Percentiles rank a stretch among this genome's conserved stretches.
These are phyloP conservation scores for Ferrisia virgata DNA, from an alignment of 2,888 invertebrate genomes.

Conservation along the genomic window DNA sequence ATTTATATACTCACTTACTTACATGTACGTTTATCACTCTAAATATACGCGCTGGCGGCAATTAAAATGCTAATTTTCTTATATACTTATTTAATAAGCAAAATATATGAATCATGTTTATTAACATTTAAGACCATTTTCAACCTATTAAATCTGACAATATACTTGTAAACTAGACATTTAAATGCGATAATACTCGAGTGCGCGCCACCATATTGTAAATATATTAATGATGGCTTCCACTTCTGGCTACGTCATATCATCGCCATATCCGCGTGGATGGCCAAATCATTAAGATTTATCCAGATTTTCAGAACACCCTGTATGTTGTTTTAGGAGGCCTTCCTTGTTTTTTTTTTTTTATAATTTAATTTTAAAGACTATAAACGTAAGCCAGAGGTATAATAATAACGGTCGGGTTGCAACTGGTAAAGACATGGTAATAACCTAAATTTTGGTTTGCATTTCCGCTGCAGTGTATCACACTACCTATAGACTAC, in stretches of 20 bases:
- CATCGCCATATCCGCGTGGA: background rate
- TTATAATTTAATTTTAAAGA: too few species aligned
- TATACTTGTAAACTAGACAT: background rate
- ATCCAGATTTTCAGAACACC: background rate
- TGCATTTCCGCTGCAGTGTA: background rate
- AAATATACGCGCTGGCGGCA: background rate
- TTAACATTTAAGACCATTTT: constrained; percentile 20
- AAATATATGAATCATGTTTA: constrained; percentile 40
- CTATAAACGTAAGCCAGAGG: too few species aligned
- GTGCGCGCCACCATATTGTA: background rate
- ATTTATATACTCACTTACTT: too few species aligned
- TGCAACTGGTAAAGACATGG: too few species aligned
- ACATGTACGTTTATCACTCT: background rate
- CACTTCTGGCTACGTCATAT: background rate
- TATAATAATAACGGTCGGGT: background rate
- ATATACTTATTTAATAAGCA: constrained; percentile 16
- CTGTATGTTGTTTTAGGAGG: background rate
- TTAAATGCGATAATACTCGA: background rate
- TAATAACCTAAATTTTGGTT: constrained; percentile 17
- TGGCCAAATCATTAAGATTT: too few species aligned
- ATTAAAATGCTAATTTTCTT: constrained; percentile 27
- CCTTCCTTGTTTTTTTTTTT: too few species aligned
- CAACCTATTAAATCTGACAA: constrained; percentile 36
- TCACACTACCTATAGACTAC: too few species aligned
- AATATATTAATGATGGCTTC: too few species aligned